These are phyloP conservation scores for Hymenochirus boettgeri DNA, from an alignment of 2,113 vertebrate species.

Conservation along the genomic window DNA sequence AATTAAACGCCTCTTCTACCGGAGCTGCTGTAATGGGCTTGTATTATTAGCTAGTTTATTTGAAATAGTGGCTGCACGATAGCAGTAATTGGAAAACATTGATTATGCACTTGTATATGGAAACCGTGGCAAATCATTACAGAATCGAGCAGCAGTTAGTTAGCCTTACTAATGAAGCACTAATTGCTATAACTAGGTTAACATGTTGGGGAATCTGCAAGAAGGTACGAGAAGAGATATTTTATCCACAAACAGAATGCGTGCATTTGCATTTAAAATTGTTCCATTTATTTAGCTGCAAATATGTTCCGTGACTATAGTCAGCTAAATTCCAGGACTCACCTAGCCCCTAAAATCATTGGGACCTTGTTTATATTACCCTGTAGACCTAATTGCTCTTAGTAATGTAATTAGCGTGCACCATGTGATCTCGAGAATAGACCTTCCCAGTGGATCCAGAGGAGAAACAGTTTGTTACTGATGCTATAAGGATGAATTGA, in stretches of 20 bases:
- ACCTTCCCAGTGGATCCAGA: conserved; percentile 17
- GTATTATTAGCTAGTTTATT: conserved; percentile 99
- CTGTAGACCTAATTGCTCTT: conserved; percentile 37
- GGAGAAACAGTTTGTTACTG: conserved; percentile 4
- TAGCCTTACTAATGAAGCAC: conserved; percentile 99
- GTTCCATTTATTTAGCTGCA: conserved; percentile 35
- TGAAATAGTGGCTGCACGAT: conserved; percentile 98
- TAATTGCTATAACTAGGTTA: conserved; percentile 99
- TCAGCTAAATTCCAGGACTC: neutral
- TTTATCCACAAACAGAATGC: conserved; percentile 53
- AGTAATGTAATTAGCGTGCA: conserved; percentile 23
- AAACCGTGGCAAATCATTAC: conserved; percentile 99
- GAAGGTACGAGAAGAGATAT: conserved; percentile 74
- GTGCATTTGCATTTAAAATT: conserved; percentile 36
- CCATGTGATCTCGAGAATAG: conserved; percentile 30
- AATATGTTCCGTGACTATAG: conserved; percentile 40
- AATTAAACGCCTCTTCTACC: conserved; percentile 99
- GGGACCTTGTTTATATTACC: neutral
- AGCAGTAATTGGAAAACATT: conserved; percentile 99
- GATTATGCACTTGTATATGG: conserved; percentile 99
- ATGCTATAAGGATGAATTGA: neutral
- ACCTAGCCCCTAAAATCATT: neutral
- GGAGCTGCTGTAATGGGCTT: conserved; percentile 96
- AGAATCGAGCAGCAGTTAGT: conserved; percentile 98
- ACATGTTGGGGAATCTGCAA: conserved; percentile 97